These are phyloP conservation scores for Carcina quercana DNA, from an alignment of 2,888 invertebrate genomes.

Conservation along the genomic window DNA sequence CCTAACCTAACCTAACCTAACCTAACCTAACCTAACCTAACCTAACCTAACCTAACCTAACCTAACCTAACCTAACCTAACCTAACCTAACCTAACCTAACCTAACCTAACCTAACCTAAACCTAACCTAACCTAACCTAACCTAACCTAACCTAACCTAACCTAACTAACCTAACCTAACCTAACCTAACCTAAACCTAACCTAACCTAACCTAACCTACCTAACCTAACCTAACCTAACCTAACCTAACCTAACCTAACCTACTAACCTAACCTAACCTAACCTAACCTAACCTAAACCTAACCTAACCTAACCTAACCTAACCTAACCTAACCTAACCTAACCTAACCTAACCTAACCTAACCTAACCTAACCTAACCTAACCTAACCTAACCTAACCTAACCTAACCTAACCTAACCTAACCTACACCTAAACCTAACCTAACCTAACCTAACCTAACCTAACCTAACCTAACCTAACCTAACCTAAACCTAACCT, in stretches of 20 bases:
- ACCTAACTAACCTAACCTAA: conserved; percentile 13
- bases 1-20: conserved; percentile 15
- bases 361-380: conserved; percentile 16
- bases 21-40: conserved; percentile 18
- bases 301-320: conserved; percentile 9
- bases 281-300: conserved; percentile 21
- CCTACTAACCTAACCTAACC: conserved; percentile 19
- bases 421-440: conserved; percentile 12
- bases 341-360: conserved; percentile 18
- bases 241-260: conserved; percentile 18
- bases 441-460: conserved; percentile 13
- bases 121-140: conserved; percentile 12
- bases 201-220: conserved; percentile 20
- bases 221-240: conserved; percentile 20
- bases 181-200: conserved; percentile 16
- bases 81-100: conserved; percentile 14
- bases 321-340: conserved; percentile 23
- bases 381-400: conserved; percentile 16
- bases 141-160: conserved; percentile 15
- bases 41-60: conserved; percentile 19
- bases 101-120: too few species aligned
- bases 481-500: conserved; percentile 8
- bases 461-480: conserved; percentile 11
- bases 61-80: conserved; percentile 10
- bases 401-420: conserved; percentile 13